Conservation (phyloP, 2,797 vertebrate genomes). For the Epinephelus coioides region DNA sequence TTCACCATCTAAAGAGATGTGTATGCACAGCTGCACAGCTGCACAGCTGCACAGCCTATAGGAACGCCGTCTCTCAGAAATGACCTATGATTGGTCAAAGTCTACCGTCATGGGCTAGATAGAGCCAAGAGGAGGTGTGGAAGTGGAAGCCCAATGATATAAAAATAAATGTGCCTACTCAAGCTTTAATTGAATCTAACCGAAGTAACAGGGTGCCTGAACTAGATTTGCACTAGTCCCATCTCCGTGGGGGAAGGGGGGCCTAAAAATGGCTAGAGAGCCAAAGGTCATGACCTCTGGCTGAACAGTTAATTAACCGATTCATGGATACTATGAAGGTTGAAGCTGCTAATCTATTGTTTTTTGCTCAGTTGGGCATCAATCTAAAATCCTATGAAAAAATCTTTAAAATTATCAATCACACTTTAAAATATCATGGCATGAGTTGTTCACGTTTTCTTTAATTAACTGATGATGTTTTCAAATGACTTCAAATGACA, state of each 20-base stretch:
- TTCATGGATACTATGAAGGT: background rate
- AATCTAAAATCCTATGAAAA: conserved; percentile 8
- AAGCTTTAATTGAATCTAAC: background rate
- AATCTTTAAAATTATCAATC: background rate
- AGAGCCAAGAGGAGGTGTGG: too few relatives aligned
- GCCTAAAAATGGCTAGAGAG: background rate
- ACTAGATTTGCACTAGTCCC: background rate
- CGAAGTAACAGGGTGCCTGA: background rate
- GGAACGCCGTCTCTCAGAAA: too few relatives aligned
- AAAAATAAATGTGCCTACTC: too few relatives aligned
- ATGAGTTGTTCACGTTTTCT: background rate
- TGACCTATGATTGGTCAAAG: too few relatives aligned
- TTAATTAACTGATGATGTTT: background rate
- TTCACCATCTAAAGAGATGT: too few relatives aligned
- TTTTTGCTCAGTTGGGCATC: conserved; percentile 2
- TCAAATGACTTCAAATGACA: background rate
- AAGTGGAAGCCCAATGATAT: too few relatives aligned
- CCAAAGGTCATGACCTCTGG: conserved; percentile 22
- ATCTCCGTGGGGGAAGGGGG: background rate
- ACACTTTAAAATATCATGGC: background rate
- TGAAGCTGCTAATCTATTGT: conserved; percentile 25
- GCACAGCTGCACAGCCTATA: too few relatives aligned
- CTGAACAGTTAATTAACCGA: conserved; percentile 12
- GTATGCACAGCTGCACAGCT: too few relatives aligned
- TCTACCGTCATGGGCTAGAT: too few relatives aligned